Evolutionary conservation across 2,113 vertebrate genomes (phyloP), one percentile per base, ranked within the genome.

Genomic region (Promerops cafer): DNA sequence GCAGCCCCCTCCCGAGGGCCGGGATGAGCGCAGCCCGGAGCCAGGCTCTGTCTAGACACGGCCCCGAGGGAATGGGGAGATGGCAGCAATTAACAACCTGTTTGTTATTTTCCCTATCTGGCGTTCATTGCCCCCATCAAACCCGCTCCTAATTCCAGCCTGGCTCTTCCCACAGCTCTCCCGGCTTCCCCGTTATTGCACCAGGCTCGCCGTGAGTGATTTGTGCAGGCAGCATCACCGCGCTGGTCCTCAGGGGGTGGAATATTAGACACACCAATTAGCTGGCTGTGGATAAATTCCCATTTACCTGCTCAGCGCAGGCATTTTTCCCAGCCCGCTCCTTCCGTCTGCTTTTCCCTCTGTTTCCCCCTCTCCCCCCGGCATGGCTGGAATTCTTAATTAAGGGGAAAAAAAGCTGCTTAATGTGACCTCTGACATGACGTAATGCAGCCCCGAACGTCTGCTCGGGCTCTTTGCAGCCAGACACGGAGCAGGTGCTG

Each of bases 241-340:
- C 21, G 72, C 90, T 3, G 50, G 23, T 42, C 71, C 84, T 87
- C 87, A 56, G 96, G 95, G 95, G 94, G 71, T 93, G 95, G 60
- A 53, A 96, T 94, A 94, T 97, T 93, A 96, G 94, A 93, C 81
- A 81, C 82, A 44, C 71, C 97, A 97, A 97, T 95, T 97, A 97
- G 86, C 95, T 66, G 86, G 18, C 87, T 78, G 54, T 14, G 90
- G 86, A 94, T 84, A 86, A 92, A 96, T 97, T 70, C 92, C 93
- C 95, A 84, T 86, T 95, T 94, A 90, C 94, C 89, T 91, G 90
- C 93, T 91, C 70, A 26, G 61, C 24, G 3, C 90, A 30, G 57
- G 78, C 31, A 5, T 30, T 59, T 83, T 77, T 53, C 89, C 83
- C 81, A 61, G 68, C 76, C 59, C 1, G 6, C 69, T 96, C 68